Base-by-base conservation (phyloP, 2,797 vertebrate species). In the Amphiprion clarkii region DNA sequence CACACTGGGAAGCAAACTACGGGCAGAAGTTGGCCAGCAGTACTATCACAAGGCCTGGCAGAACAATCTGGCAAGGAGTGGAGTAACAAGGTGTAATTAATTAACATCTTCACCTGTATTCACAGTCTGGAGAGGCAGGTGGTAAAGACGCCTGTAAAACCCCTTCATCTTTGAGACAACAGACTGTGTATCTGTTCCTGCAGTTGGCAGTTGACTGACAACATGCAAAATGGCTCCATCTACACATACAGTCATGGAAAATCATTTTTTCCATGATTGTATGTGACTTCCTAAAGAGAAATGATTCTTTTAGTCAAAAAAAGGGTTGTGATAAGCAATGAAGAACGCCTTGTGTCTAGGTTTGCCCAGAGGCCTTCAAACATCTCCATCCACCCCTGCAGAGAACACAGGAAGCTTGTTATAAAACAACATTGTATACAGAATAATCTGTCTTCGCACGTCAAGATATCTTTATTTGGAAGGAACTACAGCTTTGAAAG, bases 401-500 rank as follows among this genome's bases (percentile, higher is more conserved):
- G 52, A 7, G 16, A 70, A 33, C 25, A 51, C 31, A 23, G 17
- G 14, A 51, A 49, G 5, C 51, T 56, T 39, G 49, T 16, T 3
- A 17, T n/a, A 40, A 29, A 36, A 53, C n/a, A 60, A 13, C 36
- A 53, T 21, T 48, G 44, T 27, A 69, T 25, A 56, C 42, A 73
- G 62, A 23, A 49, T 55, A 57, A 80, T 61, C 70, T 31, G 40
- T 36, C 29, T 13, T 63, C 69, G 51, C 14, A 39, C 36, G 14
- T 29, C 57, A 33, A 67, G 44, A 66, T 74, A 51, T 64, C 55
- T 69, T 74, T 61, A 12, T 49, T 40, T n/a, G 48, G 3, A 27
- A 48, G 27, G n/a, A 55, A 27, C 8, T 1, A 0, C 16, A 66
- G 27, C 54, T 66, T 71, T 65, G 57, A 62, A 61, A 79, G 69